These are phyloP conservation scores for Dicycla oo DNA, from an alignment of 2,888 invertebrate genomes.

Conservation along the genomic window DNA sequence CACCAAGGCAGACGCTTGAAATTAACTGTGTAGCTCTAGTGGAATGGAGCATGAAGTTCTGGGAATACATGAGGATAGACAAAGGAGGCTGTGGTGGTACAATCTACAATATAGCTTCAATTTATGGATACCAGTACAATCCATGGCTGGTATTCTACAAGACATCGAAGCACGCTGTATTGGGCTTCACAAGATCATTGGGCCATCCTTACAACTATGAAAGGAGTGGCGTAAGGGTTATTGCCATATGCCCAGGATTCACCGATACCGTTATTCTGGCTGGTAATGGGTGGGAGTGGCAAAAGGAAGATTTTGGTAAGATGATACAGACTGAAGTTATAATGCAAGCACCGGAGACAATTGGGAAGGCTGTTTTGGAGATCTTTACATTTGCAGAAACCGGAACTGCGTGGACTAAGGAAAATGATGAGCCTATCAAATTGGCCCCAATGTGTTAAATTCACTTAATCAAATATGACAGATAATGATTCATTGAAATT, in stretches of 20 bases:
- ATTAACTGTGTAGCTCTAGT: constrained; percentile 75
- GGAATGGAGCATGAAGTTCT: constrained; percentile 83
- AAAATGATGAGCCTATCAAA: constrained; percentile 41
- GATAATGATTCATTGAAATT: neutral
- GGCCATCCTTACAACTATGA: constrained; percentile 80
- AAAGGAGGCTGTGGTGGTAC: constrained; percentile 90
- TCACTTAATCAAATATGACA: neutral
- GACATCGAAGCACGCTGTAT: constrained; percentile 79
- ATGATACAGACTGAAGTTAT: constrained; percentile 47
- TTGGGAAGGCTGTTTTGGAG: constrained; percentile 54
- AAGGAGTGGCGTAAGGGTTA: constrained; percentile 83
- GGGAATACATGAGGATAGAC: constrained; percentile 89
- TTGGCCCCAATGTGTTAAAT: constrained; percentile 36
- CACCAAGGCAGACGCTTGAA: constrained; percentile 64
- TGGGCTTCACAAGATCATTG: constrained; percentile 84
- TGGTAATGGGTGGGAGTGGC: constrained; percentile 28
- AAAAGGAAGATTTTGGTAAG: constrained; percentile 39
- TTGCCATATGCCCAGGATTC: constrained; percentile 86
- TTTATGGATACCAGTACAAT: constrained; percentile 79
- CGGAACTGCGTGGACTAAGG: constrained; percentile 49
- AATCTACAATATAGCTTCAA: constrained; percentile 91
- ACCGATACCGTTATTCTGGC: constrained; percentile 78
- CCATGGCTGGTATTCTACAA: constrained; percentile 55
- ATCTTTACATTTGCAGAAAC: constrained; percentile 54
- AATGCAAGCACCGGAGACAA: constrained; percentile 61